Conservation (phyloP, 2,888 invertebrate species). For the Hemicrepidius hirtus region DNA sequence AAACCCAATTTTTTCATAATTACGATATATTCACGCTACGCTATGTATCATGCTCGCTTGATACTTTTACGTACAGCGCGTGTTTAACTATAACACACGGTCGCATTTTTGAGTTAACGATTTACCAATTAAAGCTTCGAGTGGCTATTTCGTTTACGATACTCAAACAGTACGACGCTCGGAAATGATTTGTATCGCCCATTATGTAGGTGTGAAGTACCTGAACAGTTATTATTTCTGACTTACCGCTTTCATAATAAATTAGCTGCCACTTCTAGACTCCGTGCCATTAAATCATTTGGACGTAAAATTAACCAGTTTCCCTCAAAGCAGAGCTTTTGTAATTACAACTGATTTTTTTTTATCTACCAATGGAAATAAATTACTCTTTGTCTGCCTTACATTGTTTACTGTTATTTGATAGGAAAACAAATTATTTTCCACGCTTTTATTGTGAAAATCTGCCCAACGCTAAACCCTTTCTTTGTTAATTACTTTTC, state of each 20-base stretch:
- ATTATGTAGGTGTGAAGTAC: conserved; percentile 37
- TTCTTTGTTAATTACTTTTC: no score
- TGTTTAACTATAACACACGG: no score
- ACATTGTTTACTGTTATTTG: conserved; percentile 12
- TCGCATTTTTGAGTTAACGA: no score
- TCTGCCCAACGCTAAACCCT: no score
- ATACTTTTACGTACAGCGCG: no score
- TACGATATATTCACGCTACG: no score
- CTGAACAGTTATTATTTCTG: conserved; percentile 38
- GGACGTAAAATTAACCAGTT: conserved; percentile 34
- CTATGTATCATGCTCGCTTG: no score
- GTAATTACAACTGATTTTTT: conserved; percentile 38
- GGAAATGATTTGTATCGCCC: conserved; percentile 34
- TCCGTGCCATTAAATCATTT: conserved; percentile 39
- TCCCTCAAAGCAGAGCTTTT: conserved; percentile 28
- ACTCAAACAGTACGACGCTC: conserved; percentile 8
- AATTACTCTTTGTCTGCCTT: not conserved
- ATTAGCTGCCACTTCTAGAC: conserved; percentile 37
- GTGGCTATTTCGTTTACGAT: conserved; percentile 10
- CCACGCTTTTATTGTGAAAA: not conserved
- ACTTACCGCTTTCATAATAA: conserved; percentile 39
- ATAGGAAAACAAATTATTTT: conserved; percentile 22
- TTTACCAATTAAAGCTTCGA: no score
- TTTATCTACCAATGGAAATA: conserved; percentile 18
- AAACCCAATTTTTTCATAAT: no score